Conservation (phyloP, 2,797 vertebrate species). For the Micrastur ruficollis region DNA sequence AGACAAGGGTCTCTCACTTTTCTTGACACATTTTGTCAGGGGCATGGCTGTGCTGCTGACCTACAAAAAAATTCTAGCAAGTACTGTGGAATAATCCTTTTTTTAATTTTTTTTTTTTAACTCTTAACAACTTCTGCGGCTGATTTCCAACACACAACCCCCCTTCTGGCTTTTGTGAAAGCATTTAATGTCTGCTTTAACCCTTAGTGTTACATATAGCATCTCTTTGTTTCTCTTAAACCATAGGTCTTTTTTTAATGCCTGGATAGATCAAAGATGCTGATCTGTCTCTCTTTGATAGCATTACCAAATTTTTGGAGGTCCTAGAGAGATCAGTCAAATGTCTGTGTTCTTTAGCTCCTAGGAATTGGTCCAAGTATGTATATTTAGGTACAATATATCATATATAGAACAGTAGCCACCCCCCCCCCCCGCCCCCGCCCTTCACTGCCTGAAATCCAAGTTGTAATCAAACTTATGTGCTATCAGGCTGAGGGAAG, state of each 20-base stretch:
- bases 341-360: background rate
- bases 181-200: background rate
- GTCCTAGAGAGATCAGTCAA: background rate
- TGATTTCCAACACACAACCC: background rate
- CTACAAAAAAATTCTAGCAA: background rate
- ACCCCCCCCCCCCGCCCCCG: no score
- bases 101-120: background rate
- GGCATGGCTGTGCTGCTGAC: background rate
- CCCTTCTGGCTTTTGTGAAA: background rate
- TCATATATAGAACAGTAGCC: background rate
- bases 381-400: background rate
- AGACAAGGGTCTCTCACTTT: background rate
- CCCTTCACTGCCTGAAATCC: background rate
- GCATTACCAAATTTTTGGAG: background rate
- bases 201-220: background rate
- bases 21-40: background rate
- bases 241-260: background rate
- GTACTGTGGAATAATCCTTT: background rate
- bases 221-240: constrained; percentile 12
- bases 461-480: constrained; percentile 26
- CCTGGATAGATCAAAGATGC: background rate
- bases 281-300: background rate
- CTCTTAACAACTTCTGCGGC: background rate
- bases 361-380: background rate
- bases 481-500: background rate